These are phyloP conservation scores for Oenanthe oenanthe DNA, from an alignment of 2,113 vertebrate species.

Conservation along the genomic window DNA sequence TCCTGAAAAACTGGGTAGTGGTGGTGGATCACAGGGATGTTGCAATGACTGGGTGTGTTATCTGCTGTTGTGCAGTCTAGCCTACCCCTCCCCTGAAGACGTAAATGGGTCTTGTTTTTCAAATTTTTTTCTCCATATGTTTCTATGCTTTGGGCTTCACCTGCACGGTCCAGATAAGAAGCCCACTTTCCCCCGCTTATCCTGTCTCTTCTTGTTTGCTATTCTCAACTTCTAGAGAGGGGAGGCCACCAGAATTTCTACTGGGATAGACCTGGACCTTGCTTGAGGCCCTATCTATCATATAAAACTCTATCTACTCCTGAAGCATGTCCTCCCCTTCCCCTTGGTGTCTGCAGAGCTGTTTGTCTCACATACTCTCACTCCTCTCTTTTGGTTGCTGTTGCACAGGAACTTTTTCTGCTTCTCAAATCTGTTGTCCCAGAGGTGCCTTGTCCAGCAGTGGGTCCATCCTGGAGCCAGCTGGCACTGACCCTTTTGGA, in stretches of 20 bases:
- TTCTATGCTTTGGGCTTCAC: not conserved
- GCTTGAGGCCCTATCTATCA: not conserved
- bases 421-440: not conserved
- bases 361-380: not conserved
- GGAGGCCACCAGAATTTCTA: not conserved
- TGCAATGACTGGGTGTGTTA: constrained; percentile 5
- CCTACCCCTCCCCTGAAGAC: not conserved
- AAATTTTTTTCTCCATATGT: not conserved
- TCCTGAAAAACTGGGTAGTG: constrained; percentile 41
- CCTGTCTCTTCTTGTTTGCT: not conserved
- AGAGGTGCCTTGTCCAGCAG: not conserved
- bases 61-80: constrained; percentile 15
- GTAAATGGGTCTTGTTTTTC: constrained; percentile 47
- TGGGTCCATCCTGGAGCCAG: not conserved
- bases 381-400: not conserved
- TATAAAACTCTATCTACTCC: not conserved
- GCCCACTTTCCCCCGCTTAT: not conserved
- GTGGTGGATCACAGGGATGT: not conserved
- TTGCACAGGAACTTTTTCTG: not conserved
- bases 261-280: not conserved
- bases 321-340: not conserved
- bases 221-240: not conserved
- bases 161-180: constrained; percentile 46
- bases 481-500: not conserved
- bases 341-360: not conserved